Base-by-base conservation (phyloP, 1,140 invertebrate species). In the Idris sp. region DNA sequence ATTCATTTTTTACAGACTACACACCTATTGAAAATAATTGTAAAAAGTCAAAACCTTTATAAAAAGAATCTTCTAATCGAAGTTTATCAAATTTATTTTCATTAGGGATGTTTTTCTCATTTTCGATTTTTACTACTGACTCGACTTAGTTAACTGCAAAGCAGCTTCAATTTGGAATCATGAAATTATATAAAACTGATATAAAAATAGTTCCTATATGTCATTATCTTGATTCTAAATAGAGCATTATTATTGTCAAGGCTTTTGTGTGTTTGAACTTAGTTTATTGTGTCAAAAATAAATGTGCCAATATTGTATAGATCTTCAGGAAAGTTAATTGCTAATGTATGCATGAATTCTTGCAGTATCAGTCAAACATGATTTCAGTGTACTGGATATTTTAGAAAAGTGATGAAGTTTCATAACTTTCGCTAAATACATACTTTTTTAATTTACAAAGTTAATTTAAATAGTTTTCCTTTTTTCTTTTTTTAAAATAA, bases 151-250 rank as follows among this genome's bases (percentile, higher is more conserved):
- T 58, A 40, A 46, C 11, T 6, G n/a, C 9, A 38, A 36, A 44
- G 19, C 9, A 44, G 11, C 10, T 10, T 13, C 11, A 40, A 53
- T 4, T 56, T 38, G 56, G 48, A 36, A 71, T 61, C 48, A 6
- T 30, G 8, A 13, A 16, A 26, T 54, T 41, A 28, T 31, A 62
- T n/a, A n/a, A n/a, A 72, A 49, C 43, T 62, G 31, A 71, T 62
- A 58, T 48, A 61, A 54, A 61, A 38, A 73, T 64, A 73, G 59
- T 73, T 73, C 68, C 58, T 73, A 73, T n/a, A n/a, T 28, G 36
- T 73, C 31, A 46, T 31, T 19, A 31, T 40, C 48, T 18, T 51
- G 41, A 64, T 73, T 64, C 44, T 51, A 41, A 40, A 28, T 14
- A 1, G 11, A 49, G 41, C 35, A 18, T 61, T 19, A 13, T 38